Evolutionary conservation across 2,113 vertebrate species (phyloP), one percentile per base, ranked within the genome.

Genomic region (Caranx ignobilis): DNA sequence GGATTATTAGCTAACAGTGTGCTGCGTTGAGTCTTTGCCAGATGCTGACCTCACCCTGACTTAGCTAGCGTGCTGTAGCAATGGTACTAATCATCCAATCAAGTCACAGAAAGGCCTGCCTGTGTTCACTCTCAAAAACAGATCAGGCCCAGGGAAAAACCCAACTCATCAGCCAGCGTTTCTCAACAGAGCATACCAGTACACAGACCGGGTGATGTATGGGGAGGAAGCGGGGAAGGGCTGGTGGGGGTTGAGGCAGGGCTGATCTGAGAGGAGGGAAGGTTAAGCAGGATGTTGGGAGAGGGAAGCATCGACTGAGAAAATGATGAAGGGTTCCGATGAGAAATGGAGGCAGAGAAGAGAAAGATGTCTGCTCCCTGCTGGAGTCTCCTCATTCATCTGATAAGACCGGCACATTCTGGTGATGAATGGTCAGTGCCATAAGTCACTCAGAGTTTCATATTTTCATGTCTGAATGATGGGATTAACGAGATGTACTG

Each of bases 401-500:
- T 92, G 91, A 94, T 93, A 91, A 87, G 87, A 82, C 74, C 31
- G 26, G 63, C 88, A 87, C 77, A 86, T 71, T 67, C 70, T 80
- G 68, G 63, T 89, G 88, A 92, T 91, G 86, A 92, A 90, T 87
- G 84, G 56, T 70, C 32, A 0, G 18, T 82, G 87, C 87, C 86
- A 81, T 11, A 86, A 85, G 78, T 82, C 84, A 68, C 69, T 75
- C 57, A 2, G 43, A 70, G 52, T 75, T 89, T 88, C 81, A 86
- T 83, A 81, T 89, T 82, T 87, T 82, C 74, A 64, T 47, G 77
- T 87, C 75, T 77, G 81, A 85, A 83, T 83, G 79, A 89, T 71
- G 54, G 37, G 64, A 84, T 88, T 79, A 78, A 63, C 7, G 50
- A 85, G 85, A 91, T 83, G 55, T 65, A 21, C 59, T 55, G 83